phyloP scores from a whole-genome alignment of 2,888 invertebrate genomes.

The Entomobrya multifasciata region DNA sequence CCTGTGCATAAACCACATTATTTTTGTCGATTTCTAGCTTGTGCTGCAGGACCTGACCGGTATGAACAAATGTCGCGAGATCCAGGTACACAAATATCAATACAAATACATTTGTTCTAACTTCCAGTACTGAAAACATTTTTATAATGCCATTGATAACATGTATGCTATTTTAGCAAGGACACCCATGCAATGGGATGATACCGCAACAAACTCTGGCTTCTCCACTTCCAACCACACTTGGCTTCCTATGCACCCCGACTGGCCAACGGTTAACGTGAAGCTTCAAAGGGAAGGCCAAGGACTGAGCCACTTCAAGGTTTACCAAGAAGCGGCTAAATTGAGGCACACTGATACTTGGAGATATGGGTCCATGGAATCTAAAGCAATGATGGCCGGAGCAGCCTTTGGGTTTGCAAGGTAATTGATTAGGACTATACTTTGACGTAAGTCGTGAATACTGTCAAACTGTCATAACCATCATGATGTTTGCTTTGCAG shows the following conservation, averaged over 20 bases:
- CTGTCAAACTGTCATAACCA: too few species aligned
- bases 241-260: slow-evolving; percentile 79
- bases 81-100: too few species aligned
- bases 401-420: background rate
- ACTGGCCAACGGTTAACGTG: slow-evolving; percentile 80
- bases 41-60: slow-evolving; percentile 12
- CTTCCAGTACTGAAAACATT: too few species aligned
- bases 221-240: slow-evolving; percentile 61
- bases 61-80: slow-evolving; percentile 10
- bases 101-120: too few species aligned
- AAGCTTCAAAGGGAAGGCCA: slow-evolving; percentile 73
- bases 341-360: slow-evolving; percentile 76
- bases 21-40: too few species aligned
- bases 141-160: too few species aligned
- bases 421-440: too few species aligned
- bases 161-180: too few species aligned
- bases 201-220: too few species aligned
- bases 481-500: too few species aligned
- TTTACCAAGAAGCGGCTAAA: slow-evolving; percentile 76
- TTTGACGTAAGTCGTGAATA: too few species aligned
- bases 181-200: too few species aligned
- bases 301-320: slow-evolving; percentile 79
- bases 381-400: background rate
- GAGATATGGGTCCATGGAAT: slow-evolving; percentile 83
- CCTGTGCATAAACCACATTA: background rate